Evolutionary conservation across 2,888 invertebrate species (phyloP).

Genomic region (Lymantria monacha): DNA sequence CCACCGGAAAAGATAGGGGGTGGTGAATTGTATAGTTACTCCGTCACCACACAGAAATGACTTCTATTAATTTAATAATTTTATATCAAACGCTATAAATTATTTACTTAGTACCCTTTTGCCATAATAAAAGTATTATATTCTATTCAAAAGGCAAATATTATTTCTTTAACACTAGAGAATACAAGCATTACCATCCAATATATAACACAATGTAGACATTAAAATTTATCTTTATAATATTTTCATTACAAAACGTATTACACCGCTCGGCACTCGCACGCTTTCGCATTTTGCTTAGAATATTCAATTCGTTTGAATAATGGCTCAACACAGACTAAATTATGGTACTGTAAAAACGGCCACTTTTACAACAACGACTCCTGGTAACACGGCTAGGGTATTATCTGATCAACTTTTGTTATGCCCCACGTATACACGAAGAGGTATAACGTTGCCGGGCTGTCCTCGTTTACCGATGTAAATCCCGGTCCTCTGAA

Average conservation of each 20-base stretch:
- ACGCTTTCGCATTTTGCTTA: constrained; percentile 29
- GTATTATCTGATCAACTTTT: constrained; percentile 31
- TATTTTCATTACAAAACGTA: constrained; percentile 38
- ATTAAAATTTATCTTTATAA: constrained; percentile 35
- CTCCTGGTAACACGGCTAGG: constrained; percentile 20
- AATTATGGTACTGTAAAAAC: constrained; percentile 44
- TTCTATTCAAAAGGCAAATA: neutral
- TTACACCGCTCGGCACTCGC: constrained; percentile 17
- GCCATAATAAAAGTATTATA: too few relatives aligned
- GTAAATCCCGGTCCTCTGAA: constrained; percentile 24
- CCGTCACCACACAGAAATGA: too few relatives aligned
- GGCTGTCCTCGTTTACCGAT: constrained; percentile 21
- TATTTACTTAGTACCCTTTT: too few relatives aligned
- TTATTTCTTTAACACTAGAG: neutral
- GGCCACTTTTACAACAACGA: constrained; percentile 27
- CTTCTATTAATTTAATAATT: too few relatives aligned
- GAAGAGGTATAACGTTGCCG: neutral
- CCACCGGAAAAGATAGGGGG: too few relatives aligned
- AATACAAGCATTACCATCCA: constrained; percentile 1
- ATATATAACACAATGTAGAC: constrained; percentile 15
- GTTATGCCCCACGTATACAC: constrained; percentile 14
- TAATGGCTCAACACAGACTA: constrained; percentile 45
- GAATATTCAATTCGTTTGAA: constrained; percentile 55
- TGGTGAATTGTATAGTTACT: too few relatives aligned
- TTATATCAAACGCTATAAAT: too few relatives aligned